phyloP scores from a whole-genome alignment of 2,113 vertebrate species.

The Pelobates fuscus region DNA sequence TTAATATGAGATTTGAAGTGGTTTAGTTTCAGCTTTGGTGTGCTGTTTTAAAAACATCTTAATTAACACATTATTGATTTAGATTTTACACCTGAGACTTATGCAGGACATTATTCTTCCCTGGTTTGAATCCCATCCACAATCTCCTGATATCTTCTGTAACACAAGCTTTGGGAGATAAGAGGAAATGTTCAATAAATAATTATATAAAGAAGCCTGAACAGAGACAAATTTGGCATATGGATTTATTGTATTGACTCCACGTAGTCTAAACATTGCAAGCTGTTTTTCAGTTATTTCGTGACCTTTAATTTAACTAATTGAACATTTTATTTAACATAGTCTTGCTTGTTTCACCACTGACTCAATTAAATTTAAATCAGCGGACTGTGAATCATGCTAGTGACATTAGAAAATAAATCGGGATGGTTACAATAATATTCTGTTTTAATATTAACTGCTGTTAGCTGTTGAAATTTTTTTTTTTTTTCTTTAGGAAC shows the following conservation, averaged over 20 bases:
- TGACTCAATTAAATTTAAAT: constrained; percentile 23
- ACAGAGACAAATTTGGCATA: constrained; percentile 31
- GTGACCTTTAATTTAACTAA: constrained; percentile 45
- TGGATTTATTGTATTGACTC: constrained; percentile 35
- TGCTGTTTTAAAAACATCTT: constrained; percentile 3
- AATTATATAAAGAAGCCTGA: constrained; percentile 30
- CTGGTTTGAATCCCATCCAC: constrained; percentile 6
- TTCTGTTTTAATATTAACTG: too few relatives aligned
- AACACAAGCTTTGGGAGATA: constrained; percentile 22
- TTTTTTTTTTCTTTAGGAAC: too few relatives aligned
- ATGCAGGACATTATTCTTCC: constrained; percentile 22
- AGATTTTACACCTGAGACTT: constrained; percentile 26
- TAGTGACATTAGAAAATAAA: too few relatives aligned
- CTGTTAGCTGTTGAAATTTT: too few relatives aligned
- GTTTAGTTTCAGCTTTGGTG: background rate
- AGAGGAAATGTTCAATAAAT: constrained; percentile 34
- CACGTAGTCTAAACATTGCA: constrained; percentile 20
- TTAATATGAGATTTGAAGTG: background rate
- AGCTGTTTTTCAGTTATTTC: constrained; percentile 27
- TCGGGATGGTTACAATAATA: too few relatives aligned
- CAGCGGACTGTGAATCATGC: constrained; percentile 5
- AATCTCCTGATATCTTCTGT: constrained; percentile 16
- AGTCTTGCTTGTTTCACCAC: constrained; percentile 17
- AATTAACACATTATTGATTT: constrained; percentile 35
- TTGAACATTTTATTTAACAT: constrained; percentile 37